Evolutionary conservation across 1,140 invertebrate species (phyloP), one percentile per base, ranked within the genome.

Genomic region (Nylanderia fulva): DNA sequence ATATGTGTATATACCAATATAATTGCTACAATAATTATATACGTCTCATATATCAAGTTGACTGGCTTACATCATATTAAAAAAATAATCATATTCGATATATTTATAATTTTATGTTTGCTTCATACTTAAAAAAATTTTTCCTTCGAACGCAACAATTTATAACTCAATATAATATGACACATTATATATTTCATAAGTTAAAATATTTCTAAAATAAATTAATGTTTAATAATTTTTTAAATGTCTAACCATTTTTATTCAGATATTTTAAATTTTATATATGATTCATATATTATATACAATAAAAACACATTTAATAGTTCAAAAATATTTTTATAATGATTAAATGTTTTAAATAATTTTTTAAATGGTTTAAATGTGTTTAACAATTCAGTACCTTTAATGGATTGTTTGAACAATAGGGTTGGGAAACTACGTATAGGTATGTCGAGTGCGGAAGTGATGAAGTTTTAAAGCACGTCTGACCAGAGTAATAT

Each of bases 21-120:
- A 21, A 15, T 21, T 21, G 56, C 15, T 36, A 6, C 69, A 69
- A 36, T 80, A 80, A 80, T 80, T 80, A 56, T 18, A 36, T 64
- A 64, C 36, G 6, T 69, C 5, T 54, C n/a, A n/a, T n/a, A 8
- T 36, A 36, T 36, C n/a, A 24, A 4, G 42, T 42, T 33, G 52
- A n/a, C 7, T 69, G 52, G 24, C 7, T 69, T 33, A 9, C 24
- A 36, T 52, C 7, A 36, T 33, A 39, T 18, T 6, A 45, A 61
- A 33, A 33, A 56, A 66, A 79, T 54, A 77, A 79, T 68, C 11
- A 64, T 42, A 42, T 29, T 21, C 15, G 0, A 27, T 39, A n/a
- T 6, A 39, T 68, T 45, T 36, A 21, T 9, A 36, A 18, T 18
- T 36, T 79, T 36, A 33, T 36, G 1, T 33, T 76, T n/a, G 21